Evolutionary conservation across 2,888 invertebrate genomes (phyloP), one percentile per base, ranked within the genome.

Genomic region (Andricus quercusramuli): DNA sequence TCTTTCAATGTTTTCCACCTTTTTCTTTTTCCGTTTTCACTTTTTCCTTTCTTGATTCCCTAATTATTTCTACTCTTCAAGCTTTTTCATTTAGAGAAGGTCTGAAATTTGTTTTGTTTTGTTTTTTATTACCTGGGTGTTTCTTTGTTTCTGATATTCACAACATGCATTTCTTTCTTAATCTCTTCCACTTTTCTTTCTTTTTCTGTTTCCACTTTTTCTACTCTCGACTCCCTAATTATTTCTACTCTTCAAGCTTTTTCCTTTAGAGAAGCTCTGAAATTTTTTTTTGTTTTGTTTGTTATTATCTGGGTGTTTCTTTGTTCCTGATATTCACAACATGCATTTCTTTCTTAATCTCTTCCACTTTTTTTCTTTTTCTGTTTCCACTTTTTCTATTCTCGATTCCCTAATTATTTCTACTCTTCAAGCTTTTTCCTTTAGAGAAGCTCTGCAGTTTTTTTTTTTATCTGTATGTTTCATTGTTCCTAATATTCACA

Each of bases 221-320:
- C 47, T 20, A 20, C 5, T 47, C 44, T n/a, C 25, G 25, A 68
- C 44, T 68, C 22, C 68, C 11, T 70, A 51, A 32, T 51, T 70
- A 70, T 70, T 51, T 70, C 70, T 29, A 70, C 51, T 32, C 29
- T 70, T 25, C 20, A 17, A 51, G 70, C 51, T 70, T 70, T 70
- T 70, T 13, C 29, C 29, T 70, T 51, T 32, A 51, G 20, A n/a
- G 6, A 32, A 32, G 32, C 3, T 3, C 0, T 2, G 3, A 32
- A 32, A 32, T 47, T 15, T 62, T 9, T 9, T 11, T 25, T 29
- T 2, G 15, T 64, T 13, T 64, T 17, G 17, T 25, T 62, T 3
- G 15, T 29, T n/a, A n/a, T 1, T 25, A 5, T 3, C 4, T 32
- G 3, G 4, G 32, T 68, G 15, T 15, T 20, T 37, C 44, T 44